A percentile compares a stretch with the other conserved stretches of the same genome.
Conservation (phyloP, 2,113 vertebrate genomes). For the Misgurnus mizolepis region DNA sequence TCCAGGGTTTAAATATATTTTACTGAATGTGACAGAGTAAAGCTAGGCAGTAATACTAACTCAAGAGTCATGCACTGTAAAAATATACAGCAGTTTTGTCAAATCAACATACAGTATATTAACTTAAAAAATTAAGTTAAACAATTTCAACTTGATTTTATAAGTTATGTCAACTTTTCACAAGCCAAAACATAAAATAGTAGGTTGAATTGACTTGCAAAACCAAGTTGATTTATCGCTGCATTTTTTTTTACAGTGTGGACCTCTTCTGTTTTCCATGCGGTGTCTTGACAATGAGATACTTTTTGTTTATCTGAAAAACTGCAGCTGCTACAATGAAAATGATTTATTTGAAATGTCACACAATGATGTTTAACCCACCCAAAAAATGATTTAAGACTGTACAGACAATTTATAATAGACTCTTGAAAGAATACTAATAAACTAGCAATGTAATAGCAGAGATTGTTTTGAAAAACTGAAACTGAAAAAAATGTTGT, state of each 20-base stretch:
- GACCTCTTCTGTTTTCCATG: slow-evolving; percentile 16
- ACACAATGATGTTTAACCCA: slow-evolving; percentile 5
- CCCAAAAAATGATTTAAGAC: slow-evolving; percentile 24
- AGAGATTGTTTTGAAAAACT: slow-evolving; percentile 37
- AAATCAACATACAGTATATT: no score
- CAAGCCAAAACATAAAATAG: no score
- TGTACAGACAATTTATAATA: slow-evolving; percentile 49
- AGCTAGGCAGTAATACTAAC: slow-evolving; percentile 23
- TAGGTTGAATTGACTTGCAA: no score
- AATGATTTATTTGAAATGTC: slow-evolving; percentile 12
- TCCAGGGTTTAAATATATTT: slow-evolving; percentile 2
- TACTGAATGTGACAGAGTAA: background rate
- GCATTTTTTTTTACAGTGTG: background rate
- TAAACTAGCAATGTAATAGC: slow-evolving; percentile 45
- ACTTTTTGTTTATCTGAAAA: slow-evolving; percentile 1
- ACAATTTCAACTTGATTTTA: no score
- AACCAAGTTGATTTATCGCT: no score
- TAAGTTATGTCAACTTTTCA: no score
- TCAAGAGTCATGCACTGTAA: background rate
- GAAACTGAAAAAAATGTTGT: slow-evolving; percentile 39
- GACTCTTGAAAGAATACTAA: slow-evolving; percentile 45
- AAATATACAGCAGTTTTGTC: no score
- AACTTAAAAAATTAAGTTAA: no score
- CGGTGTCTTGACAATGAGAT: slow-evolving; percentile 12
- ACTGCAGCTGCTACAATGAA: slow-evolving; percentile 36